phyloP scores from a whole-genome alignment of 2,888 invertebrate genomes.

The Rhabditophanes sp. region DNA sequence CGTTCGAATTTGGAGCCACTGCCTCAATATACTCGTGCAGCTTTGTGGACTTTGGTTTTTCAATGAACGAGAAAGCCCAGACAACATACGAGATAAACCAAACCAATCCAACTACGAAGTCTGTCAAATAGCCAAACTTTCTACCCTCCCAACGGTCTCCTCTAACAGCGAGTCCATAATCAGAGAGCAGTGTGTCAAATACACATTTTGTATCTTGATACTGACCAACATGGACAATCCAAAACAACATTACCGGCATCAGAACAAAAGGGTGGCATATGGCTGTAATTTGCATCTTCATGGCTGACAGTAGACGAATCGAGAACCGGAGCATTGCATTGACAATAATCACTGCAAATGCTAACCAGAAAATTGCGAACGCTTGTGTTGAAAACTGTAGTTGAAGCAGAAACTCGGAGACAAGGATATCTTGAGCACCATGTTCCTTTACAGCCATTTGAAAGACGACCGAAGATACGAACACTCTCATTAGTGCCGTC shows the following conservation, averaged over 20 bases:
- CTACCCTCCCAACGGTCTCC: too few relatives aligned
- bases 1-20: constrained; percentile 28
- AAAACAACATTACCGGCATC: constrained; percentile 16
- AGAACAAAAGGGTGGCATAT: constrained; percentile 18
- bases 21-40: too few relatives aligned
- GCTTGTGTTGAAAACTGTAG: too few relatives aligned
- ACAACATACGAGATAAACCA: constrained; percentile 15
- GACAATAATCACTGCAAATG: constrained; percentile 12
- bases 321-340: constrained; percentile 16
- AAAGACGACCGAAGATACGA: constrained; percentile 8
- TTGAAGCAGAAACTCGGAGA: too few relatives aligned
- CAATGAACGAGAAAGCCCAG: constrained; percentile 13
- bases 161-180: too few relatives aligned
- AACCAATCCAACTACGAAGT: too few relatives aligned
- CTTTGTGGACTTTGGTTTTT: too few relatives aligned
- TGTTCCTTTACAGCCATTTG: constrained; percentile 6
- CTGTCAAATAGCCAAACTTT: too few relatives aligned
- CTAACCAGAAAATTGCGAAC: constrained; percentile 11
- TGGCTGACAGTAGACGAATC: constrained; percentile 21
- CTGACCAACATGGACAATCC: neutral
- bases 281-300: constrained; percentile 10
- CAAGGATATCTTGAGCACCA: too few relatives aligned
- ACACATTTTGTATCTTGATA: constrained; percentile 2
- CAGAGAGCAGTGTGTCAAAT: neutral
- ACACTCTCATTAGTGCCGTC: constrained; percentile 11